Conservation (phyloP, 2,113 vertebrate genomes). For the Vidua macroura region DNA sequence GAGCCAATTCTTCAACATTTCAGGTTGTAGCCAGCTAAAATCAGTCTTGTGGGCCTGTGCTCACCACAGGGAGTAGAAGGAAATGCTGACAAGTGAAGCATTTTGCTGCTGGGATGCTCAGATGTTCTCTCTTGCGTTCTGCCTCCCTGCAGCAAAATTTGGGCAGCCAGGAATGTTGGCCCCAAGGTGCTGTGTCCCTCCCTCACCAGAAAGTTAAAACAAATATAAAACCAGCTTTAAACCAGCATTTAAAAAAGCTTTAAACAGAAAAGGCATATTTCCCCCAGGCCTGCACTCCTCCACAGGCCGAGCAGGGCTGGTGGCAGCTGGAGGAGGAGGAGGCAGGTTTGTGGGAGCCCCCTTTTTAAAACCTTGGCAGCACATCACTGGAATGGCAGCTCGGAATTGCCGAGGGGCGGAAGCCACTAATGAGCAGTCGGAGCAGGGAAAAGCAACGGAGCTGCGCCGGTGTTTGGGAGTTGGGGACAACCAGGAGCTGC, state of each 20-base stretch:
- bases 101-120: neutral
- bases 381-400: neutral
- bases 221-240: neutral
- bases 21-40: neutral
- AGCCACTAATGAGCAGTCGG: neutral
- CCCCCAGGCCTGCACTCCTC: neutral
- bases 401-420: neutral
- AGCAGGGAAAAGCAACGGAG: neutral
- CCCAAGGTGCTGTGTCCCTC: neutral
- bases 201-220: neutral
- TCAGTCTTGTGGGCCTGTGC: neutral
- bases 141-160: neutral
- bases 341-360: conserved; percentile 9
- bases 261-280: neutral
- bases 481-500: neutral
- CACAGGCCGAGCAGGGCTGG: neutral
- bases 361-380: conserved; percentile 40
- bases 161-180: neutral
- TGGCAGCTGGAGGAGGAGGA: neutral
- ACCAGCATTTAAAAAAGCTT: neutral
- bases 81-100: neutral
- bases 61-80: neutral
- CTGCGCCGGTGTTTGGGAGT: rapidly evolving
- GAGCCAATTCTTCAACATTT: neutral
- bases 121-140: neutral